These are phyloP conservation scores for Cirrhinus molitorella DNA, from an alignment of 2,797 vertebrate species.

Conservation along the genomic window DNA sequence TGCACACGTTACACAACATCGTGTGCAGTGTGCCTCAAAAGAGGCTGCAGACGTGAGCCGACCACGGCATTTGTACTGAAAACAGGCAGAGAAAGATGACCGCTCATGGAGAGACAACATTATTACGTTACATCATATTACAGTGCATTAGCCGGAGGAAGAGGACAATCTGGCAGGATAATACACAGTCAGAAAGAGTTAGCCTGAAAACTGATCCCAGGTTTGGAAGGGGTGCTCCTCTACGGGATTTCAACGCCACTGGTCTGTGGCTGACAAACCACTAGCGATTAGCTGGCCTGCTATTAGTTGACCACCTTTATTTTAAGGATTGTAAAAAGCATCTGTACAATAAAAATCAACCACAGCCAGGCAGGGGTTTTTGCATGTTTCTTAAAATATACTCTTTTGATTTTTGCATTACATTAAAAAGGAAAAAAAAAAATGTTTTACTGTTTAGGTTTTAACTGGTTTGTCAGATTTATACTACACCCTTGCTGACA, in stretches of 20 bases:
- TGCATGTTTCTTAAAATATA: neutral
- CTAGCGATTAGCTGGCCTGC: slow-evolving; percentile 36
- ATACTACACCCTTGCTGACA: neutral
- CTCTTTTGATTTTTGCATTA: neutral
- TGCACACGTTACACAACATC: slow-evolving; percentile 29
- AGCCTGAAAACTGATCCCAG: slow-evolving; percentile 47
- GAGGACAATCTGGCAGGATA: slow-evolving; percentile 50
- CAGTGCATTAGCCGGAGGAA: slow-evolving; percentile 58
- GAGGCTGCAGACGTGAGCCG: neutral
- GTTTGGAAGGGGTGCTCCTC: slow-evolving; percentile 25
- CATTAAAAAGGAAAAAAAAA: too few relatives aligned
- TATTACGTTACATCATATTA: slow-evolving; percentile 73
- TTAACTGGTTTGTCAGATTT: too few relatives aligned
- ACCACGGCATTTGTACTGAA: slow-evolving; percentile 61
- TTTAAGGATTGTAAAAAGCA: slow-evolving; percentile 24
- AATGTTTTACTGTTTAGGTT: too few relatives aligned
- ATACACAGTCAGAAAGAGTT: slow-evolving; percentile 51
- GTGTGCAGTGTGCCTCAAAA: too few relatives aligned
- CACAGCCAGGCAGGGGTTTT: neutral
- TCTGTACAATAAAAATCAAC: neutral
- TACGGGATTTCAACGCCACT: neutral
- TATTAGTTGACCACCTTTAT: slow-evolving; percentile 61
- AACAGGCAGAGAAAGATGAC: slow-evolving; percentile 70
- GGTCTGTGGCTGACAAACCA: slow-evolving; percentile 50
- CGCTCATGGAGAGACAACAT: slow-evolving; percentile 72